Evolutionary conservation across 2,113 vertebrate genomes (phyloP).

Genomic region (Paradoxurus hermaphroditus): DNA sequence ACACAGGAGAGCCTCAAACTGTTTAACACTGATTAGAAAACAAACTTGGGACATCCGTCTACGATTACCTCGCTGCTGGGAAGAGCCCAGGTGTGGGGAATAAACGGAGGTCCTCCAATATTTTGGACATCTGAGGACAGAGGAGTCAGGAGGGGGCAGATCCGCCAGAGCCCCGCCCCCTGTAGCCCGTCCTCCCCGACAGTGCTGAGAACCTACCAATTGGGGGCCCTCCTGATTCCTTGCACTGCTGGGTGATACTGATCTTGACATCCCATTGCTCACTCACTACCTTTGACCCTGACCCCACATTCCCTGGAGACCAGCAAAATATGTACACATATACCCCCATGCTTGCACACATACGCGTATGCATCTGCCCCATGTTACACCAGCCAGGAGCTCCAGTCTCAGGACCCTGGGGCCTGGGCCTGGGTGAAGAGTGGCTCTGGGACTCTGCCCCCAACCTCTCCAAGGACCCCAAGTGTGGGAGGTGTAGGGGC

Average conservation of each 20-base stretch:
- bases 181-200: neutral
- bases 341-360: neutral
- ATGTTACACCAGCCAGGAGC: constrained; percentile 5
- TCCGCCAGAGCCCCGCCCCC: neutral
- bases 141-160: neutral
- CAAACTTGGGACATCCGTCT: constrained; percentile 65
- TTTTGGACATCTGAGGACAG: neutral
- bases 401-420: neutral
- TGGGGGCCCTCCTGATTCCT: neutral
- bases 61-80: constrained; percentile 5
- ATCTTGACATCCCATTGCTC: neutral
- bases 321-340: neutral
- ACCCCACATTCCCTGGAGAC: constrained; percentile 32
- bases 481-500: neutral
- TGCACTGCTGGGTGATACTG: neutral
- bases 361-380: neutral
- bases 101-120: neutral
- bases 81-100: neutral
- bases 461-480: neutral
- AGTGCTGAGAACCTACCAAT: neutral
- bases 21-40: constrained; percentile 80
- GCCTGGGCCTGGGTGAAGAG: neutral
- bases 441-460: neutral
- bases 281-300: neutral
- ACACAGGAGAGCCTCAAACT: constrained; percentile 39